Conservation (phyloP, 2,797 vertebrate species). For the Hippopotamyrus pictus region DNA sequence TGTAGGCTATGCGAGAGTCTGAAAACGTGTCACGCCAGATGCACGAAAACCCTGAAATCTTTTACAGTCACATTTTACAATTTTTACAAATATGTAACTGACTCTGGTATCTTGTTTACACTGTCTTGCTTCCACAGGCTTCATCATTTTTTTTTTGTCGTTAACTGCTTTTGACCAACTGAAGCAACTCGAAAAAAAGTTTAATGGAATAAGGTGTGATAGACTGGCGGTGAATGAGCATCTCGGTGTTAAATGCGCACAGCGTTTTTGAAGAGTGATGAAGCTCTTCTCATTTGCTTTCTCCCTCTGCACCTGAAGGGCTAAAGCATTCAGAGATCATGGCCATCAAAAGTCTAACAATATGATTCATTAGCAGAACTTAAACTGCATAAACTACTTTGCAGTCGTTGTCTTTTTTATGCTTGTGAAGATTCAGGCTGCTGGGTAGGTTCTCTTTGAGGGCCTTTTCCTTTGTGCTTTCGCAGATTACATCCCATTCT, state of each 20-base stretch:
- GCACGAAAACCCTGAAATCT: too few species aligned
- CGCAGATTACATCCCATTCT: slow-evolving; percentile 23
- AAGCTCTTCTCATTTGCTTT: background rate
- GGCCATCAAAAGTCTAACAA: background rate
- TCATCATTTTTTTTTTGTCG: background rate
- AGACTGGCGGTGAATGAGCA: background rate
- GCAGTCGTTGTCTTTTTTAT: background rate
- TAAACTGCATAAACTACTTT: background rate
- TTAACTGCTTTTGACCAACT: background rate
- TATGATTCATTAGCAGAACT: background rate
- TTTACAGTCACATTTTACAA: background rate
- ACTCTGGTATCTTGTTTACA: background rate
- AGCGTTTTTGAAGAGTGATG: background rate
- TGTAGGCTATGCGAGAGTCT: too few species aligned
- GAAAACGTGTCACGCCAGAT: too few species aligned
- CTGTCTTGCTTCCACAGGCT: background rate
- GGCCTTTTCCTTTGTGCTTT: background rate
- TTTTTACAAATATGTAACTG: background rate
- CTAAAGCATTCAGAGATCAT: background rate
- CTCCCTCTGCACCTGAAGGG: background rate
- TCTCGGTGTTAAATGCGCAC: background rate
- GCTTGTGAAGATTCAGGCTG: background rate
- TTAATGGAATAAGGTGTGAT: background rate
- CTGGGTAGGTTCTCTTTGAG: background rate
- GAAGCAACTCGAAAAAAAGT: background rate